Conservation (phyloP, 2,888 invertebrate species). For the Amphipyra berbera region DNA sequence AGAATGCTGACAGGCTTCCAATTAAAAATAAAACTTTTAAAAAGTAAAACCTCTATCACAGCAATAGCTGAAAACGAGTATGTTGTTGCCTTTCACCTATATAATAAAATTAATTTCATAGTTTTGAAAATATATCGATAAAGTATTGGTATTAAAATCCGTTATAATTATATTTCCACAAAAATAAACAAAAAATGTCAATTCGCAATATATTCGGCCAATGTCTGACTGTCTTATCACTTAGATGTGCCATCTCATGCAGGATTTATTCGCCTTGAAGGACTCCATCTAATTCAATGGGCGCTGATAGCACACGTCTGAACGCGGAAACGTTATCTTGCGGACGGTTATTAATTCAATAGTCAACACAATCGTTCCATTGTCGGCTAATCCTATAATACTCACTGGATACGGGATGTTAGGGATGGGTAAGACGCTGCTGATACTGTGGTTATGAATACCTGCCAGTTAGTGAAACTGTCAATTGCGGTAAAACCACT, state of each 20-base stretch:
- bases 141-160: no score
- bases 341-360: constrained; percentile 56
- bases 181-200: no score
- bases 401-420: constrained; percentile 12
- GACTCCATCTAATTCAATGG: constrained; percentile 11
- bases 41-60: no score
- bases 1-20: no score
- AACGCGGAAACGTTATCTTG: constrained; percentile 25
- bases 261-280: not conserved
- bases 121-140: no score
- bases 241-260: no score
- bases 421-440: constrained; percentile 17
- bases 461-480: not conserved
- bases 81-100: no score
- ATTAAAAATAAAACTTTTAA: no score
- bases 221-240: not conserved
- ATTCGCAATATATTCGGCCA: not conserved
- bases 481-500: no score
- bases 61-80: no score
- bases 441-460: not conserved
- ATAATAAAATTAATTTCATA: no score
- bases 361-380: constrained; percentile 46
- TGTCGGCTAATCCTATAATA: constrained; percentile 48
- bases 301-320: constrained; percentile 20
- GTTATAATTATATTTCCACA: no score